These are phyloP conservation scores for Pristionchus mayeri DNA, from an alignment of 2,888 invertebrate species.

Conservation along the genomic window DNA sequence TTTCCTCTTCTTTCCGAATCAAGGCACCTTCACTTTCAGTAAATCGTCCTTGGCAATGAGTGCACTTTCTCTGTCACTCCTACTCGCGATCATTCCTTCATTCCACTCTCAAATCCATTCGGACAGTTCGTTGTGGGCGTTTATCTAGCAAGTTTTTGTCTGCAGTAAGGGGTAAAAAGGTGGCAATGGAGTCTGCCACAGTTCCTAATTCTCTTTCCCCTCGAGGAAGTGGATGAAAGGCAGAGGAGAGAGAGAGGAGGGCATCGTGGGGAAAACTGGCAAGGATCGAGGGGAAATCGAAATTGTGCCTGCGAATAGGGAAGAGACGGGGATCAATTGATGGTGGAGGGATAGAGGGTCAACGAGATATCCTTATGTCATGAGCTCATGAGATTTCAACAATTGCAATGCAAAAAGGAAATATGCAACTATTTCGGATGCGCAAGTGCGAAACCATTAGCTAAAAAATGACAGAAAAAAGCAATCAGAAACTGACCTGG, in stretches of 20 bases:
- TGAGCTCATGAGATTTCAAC: not conserved
- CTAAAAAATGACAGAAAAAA: too few species aligned
- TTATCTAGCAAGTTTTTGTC: not conserved
- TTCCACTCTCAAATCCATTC: not conserved
- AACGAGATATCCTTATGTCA: not conserved
- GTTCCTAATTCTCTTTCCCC: slow-evolving; percentile 42
- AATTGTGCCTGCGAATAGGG: slow-evolving; percentile 49
- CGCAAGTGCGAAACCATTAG: not conserved
- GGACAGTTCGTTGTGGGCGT: not conserved
- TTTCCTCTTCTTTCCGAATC: too few species aligned
- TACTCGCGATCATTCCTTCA: not conserved
- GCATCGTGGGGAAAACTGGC: slow-evolving; percentile 47
- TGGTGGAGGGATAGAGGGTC: not conserved
- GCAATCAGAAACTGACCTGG: not conserved
- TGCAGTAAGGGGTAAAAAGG: slow-evolving; percentile 6
- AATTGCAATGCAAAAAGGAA: not conserved
- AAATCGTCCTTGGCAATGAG: not conserved
- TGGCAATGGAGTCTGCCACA: slow-evolving; percentile 6
- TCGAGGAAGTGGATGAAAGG: slow-evolving; percentile 32
- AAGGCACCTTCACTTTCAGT: not conserved
- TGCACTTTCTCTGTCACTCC: not conserved
- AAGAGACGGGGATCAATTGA: not conserved
- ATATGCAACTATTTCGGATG: not conserved
- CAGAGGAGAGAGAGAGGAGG: slow-evolving; percentile 24
- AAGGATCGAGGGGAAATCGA: slow-evolving; percentile 49